Evolutionary conservation across 2,888 invertebrate genomes (phyloP).

Genomic region (Bibio marci): DNA sequence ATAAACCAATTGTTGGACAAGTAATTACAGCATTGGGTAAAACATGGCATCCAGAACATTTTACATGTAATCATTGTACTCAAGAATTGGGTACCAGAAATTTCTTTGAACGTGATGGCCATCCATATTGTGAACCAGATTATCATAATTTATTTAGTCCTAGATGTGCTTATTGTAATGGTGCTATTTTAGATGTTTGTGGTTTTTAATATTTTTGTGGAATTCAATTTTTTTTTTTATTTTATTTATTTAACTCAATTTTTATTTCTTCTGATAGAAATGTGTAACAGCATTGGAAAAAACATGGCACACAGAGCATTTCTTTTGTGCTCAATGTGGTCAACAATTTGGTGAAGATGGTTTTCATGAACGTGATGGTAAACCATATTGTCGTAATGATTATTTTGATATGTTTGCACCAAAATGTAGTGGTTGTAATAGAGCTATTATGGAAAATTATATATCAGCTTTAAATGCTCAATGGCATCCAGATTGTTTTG

Average conservation of each 20-base stretch:
- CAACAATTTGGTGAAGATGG: slow-evolving; percentile 95
- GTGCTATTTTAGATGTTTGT: slow-evolving; percentile 94
- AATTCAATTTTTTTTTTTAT: slow-evolving; percentile 17
- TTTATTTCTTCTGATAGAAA: slow-evolving; percentile 49
- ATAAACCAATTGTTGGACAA: slow-evolving; percentile 98
- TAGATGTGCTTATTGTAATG: slow-evolving; percentile 95
- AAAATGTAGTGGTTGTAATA: slow-evolving; percentile 89
- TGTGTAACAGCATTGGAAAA: slow-evolving; percentile 95
- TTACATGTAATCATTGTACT: slow-evolving; percentile 93
- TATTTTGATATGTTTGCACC: slow-evolving; percentile 98
- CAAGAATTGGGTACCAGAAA: slow-evolving; percentile 93
- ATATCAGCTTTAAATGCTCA: slow-evolving; percentile 94
- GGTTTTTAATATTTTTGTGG: slow-evolving; percentile 1
- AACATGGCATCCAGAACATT: slow-evolving; percentile 99
- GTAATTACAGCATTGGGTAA: slow-evolving; percentile 83
- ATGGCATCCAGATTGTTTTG: slow-evolving; percentile 98
- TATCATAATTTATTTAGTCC: slow-evolving; percentile 98
- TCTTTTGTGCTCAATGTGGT: slow-evolving; percentile 95
- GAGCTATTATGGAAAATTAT: slow-evolving; percentile 95
- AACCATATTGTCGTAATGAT: slow-evolving; percentile 89
- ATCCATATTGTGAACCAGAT: slow-evolving; percentile 95
- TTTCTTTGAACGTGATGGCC: slow-evolving; percentile 95
- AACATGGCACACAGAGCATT: slow-evolving; percentile 98
- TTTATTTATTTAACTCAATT: slow-evolving; percentile 26
- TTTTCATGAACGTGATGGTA: slow-evolving; percentile 91